Conservation (phyloP, 2,888 invertebrate genomes). For the Diarsia mendica region DNA sequence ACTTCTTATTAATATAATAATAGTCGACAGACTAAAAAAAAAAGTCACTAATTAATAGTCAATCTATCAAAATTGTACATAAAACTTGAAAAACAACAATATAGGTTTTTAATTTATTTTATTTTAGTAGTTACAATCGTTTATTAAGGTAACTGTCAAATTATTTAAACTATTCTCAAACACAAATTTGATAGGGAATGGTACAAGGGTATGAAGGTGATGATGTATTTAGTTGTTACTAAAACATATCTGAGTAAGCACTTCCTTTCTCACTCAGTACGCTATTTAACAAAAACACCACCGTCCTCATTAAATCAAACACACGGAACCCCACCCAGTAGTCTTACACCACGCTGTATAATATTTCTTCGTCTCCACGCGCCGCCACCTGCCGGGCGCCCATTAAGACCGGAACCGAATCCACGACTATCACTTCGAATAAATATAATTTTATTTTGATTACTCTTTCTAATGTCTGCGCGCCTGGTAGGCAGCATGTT, state of each 20-base stretch:
- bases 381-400: conserved; percentile 82
- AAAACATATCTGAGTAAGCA: too few relatives aligned
- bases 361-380: conserved; percentile 67
- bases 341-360: conserved; percentile 47
- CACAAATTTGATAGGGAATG: neutral
- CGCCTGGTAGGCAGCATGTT: conserved; percentile 65
- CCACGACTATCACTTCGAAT: conserved; percentile 82
- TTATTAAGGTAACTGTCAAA: neutral
- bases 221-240: neutral
- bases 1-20: neutral
- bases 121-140: neutral
- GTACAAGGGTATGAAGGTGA: neutral
- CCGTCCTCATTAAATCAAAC: conserved; percentile 31
- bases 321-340: conserved; percentile 62
- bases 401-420: conserved; percentile 83
- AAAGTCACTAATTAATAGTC: too few relatives aligned
- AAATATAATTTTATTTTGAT: conserved; percentile 84
- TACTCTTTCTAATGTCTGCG: conserved; percentile 77
- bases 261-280: neutral
- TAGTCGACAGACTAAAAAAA: too few relatives aligned
- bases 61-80: too few relatives aligned
- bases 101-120: too few relatives aligned
- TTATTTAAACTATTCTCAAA: neutral
- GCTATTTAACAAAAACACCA: conserved; percentile 14
- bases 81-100: too few relatives aligned